phyloP scores from a whole-genome alignment of 1,140 invertebrate genomes.

The Diorhabda elongata region DNA sequence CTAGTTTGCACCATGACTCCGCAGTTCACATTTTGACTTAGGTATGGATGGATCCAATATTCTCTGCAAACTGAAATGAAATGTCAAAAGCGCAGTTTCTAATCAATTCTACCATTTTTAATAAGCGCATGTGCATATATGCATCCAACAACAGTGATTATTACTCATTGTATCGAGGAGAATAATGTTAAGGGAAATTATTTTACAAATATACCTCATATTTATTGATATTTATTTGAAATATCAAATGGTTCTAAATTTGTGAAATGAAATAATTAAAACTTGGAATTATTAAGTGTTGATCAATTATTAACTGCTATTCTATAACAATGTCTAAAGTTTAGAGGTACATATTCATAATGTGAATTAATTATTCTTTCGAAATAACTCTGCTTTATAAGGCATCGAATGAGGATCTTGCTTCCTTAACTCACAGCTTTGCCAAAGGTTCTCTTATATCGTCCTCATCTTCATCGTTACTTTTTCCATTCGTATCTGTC shows the following conservation, averaged over 20 bases:
- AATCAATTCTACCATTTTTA: too few species aligned
- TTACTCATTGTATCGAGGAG: too few species aligned
- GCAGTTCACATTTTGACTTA: too few species aligned
- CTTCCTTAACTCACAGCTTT: constrained; percentile 16
- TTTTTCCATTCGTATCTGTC: constrained; percentile 11
- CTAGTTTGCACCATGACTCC: too few species aligned
- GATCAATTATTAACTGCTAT: background rate
- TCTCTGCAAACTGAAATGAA: too few species aligned
- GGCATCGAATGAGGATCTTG: constrained; percentile 7
- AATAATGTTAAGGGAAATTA: too few species aligned
- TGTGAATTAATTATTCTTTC: constrained; percentile 13
- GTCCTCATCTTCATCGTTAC: constrained; percentile 14
- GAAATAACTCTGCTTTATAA: background rate
- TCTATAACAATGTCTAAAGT: background rate
- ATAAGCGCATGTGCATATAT: too few species aligned
- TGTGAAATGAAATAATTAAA: background rate
- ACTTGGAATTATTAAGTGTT: too few species aligned
- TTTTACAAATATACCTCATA: too few species aligned
- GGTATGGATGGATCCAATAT: too few species aligned
- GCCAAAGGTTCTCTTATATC: constrained; percentile 17
- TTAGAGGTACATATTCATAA: constrained; percentile 17
- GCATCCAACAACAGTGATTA: too few species aligned
- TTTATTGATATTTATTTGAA: background rate
- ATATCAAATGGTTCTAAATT: background rate
- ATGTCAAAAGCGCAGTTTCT: background rate